A percentile compares a stretch with the other conserved stretches of the same genome.
Conservation (phyloP, 1,140 invertebrate species). For the Chelonus insularis region DNA sequence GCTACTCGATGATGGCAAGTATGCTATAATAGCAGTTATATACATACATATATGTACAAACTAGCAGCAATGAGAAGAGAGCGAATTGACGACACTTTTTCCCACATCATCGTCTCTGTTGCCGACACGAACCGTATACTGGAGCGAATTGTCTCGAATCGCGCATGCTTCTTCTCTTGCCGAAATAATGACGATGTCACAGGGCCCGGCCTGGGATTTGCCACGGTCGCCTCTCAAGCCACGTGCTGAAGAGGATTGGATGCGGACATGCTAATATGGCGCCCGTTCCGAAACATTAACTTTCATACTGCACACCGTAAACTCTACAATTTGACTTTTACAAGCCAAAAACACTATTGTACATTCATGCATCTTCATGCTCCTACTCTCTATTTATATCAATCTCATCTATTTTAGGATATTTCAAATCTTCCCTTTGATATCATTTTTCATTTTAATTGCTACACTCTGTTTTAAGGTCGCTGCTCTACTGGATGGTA, state of each 20-base stretch:
- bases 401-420: too few species aligned
- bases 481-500: too few species aligned
- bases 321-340: conserved; percentile 27
- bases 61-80: conserved; percentile 7
- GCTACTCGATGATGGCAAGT: conserved; percentile 18
- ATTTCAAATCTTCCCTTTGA: too few species aligned
- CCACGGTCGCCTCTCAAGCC: conserved; percentile 40
- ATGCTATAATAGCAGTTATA: conserved; percentile 14
- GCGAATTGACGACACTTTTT: conserved; percentile 33
- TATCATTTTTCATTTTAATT: too few species aligned
- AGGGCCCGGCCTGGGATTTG: conserved; percentile 47
- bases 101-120: conserved; percentile 39
- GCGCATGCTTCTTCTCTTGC: conserved; percentile 58
- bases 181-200: conserved; percentile 61
- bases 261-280: conserved; percentile 59
- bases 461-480: too few species aligned
- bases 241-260: conserved; percentile 58
- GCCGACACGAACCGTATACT: conserved; percentile 18
- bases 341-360: conserved; percentile 19
- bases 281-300: conserved; percentile 60
- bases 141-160: conserved; percentile 27
- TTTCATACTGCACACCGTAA: conserved; percentile 28
- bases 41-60: conserved; percentile 11
- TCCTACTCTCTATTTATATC: too few species aligned
- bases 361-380: conserved; percentile 1